Evolutionary conservation across 2,113 vertebrate genomes (phyloP), one percentile per base, ranked within the genome.

Genomic region (Speoplatyrhinus poulsoni): DNA sequence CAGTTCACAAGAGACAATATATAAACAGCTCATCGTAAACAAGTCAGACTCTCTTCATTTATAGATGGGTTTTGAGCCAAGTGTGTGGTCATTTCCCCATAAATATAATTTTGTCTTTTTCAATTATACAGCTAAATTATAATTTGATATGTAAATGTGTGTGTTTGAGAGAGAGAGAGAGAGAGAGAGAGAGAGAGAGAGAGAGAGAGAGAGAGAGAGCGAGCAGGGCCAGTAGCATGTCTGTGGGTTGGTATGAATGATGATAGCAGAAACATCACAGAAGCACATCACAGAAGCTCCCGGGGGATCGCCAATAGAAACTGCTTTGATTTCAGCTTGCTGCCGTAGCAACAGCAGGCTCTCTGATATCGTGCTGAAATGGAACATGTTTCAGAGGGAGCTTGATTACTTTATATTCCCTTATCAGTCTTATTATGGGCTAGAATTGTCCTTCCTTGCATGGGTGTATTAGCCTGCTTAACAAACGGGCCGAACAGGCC

Each of bases 281-380:
- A 67, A 69, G 73, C 33, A 60, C 80, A 76, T 72, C 66, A 65
- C 69, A 76, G 73, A 86, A 73, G 60, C 75, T 87, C 88, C 73
- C 59, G 0, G 61, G 68, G 82, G 83, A 75, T 77, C 26, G 62
- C 57, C 71, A 65, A 55, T 70, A 75, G 86, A 77, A 81, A 82
- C 68, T 12, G 26, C 87, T 90, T 87, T 88, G 85, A 87, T 85
- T 88, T 75, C 77, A 83, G 65, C 80, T 63, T 33, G 83, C 81
- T 88, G 83, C 88, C 82, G 83, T 85, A 87, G 84, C 89, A 91
- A 91, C 86, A 72, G 81, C 75, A 57, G 78, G 63, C 65, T 68
- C 68, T 46, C 69, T 81, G 73, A 76, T 72, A 57, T 60, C 60
- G 68, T 65, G 73, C 62, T 77, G 71, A 85, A 80, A 79, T 70